Evolutionary conservation across 2,888 invertebrate species (phyloP), one percentile per base, ranked within the genome.

Genomic region (Cacoxenus indagator): DNA sequence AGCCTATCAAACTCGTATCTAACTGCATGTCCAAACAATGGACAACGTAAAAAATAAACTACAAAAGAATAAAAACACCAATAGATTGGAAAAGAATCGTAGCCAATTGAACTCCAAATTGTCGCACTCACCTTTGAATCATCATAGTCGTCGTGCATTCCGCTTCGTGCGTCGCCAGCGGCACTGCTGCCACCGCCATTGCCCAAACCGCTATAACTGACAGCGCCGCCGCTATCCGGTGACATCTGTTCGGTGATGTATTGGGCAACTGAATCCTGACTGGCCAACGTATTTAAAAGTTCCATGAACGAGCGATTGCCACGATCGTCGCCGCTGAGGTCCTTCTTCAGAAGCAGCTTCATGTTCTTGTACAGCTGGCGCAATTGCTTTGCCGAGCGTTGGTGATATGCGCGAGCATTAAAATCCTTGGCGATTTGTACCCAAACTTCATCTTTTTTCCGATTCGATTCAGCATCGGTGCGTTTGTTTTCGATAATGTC

Each of bases 381-480:
- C 70, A 88, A 74, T 71, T 88, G 88, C 72, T 88, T 88, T 19
- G 88, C 84, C 11, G 88, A 87, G 69, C 88, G 83, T 75, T 88
- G 88, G 70, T 88, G 88, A 75, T 87, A 88, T 17, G 88, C 88
- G 22, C 86, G 82, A 29, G 82, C 80, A 70, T 88, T 88, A 68
- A 88, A 88, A 69, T 87, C 88, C 76, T 88, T 88, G 67, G 88
- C 88, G 68, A 88, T 88, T 72, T 86, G 84, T 29, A 86, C 82
- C 88, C 88, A 88, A 1, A 88, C 88, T 77, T 86, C 84, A 80
- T 89, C 84, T 80, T 88, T 86, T 75, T 88, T 82, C 11, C 87
- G 81, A 85, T 85, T 83, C 65, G 87, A 84, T 78, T 88, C 86
- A 68, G 89, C 85, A 78, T 86, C 85, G 68, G 83, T 85, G 75